Evolutionary conservation across 1,140 invertebrate genomes (phyloP).

Genomic region (Zaprionus inermis): DNA sequence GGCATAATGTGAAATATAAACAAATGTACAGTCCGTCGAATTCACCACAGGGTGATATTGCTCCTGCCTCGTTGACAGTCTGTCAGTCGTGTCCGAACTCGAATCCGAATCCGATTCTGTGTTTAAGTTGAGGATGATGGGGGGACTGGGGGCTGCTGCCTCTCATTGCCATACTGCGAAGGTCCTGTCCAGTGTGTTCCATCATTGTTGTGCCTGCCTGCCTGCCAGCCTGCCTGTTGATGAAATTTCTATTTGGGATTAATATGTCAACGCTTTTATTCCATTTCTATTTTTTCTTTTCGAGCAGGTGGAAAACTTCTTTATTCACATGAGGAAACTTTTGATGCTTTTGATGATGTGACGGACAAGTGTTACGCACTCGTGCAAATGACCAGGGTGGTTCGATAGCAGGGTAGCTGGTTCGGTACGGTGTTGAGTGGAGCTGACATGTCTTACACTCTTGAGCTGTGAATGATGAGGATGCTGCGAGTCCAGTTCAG

Average conservation of each 20-base stretch:
- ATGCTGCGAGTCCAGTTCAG: slow-evolving; percentile 29
- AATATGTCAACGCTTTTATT: slow-evolving; percentile 70
- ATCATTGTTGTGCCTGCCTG: slow-evolving; percentile 30
- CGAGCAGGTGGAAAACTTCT: slow-evolving; percentile 60
- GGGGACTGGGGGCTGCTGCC: not conserved
- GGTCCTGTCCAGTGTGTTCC: slow-evolving; percentile 24
- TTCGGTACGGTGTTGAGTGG: slow-evolving; percentile 50
- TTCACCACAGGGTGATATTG: not conserved
- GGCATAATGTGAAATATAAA: slow-evolving; percentile 16
- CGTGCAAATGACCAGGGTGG: slow-evolving; percentile 33
- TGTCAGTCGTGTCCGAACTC: slow-evolving; percentile 6
- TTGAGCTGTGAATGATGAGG: slow-evolving; percentile 73
- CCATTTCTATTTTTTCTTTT: slow-evolving; percentile 11
- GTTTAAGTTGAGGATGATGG: too few relatives aligned
- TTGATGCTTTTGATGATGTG: slow-evolving; percentile 73
- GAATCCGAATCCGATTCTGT: not conserved
- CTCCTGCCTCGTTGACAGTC: not conserved
- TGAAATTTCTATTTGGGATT: slow-evolving; percentile 80
- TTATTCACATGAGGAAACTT: slow-evolving; percentile 71
- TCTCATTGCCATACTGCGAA: slow-evolving; percentile 32
- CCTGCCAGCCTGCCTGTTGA: slow-evolving; percentile 49
- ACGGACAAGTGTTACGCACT: slow-evolving; percentile 64
- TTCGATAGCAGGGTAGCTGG: not conserved
- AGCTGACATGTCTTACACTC: slow-evolving; percentile 77
- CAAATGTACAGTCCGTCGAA: slow-evolving; percentile 1